A percentile compares a stretch with the other conserved stretches of the same genome.
These are phyloP conservation scores for Pyralis farinalis DNA, from an alignment of 2,888 invertebrate species.

Conservation along the genomic window DNA sequence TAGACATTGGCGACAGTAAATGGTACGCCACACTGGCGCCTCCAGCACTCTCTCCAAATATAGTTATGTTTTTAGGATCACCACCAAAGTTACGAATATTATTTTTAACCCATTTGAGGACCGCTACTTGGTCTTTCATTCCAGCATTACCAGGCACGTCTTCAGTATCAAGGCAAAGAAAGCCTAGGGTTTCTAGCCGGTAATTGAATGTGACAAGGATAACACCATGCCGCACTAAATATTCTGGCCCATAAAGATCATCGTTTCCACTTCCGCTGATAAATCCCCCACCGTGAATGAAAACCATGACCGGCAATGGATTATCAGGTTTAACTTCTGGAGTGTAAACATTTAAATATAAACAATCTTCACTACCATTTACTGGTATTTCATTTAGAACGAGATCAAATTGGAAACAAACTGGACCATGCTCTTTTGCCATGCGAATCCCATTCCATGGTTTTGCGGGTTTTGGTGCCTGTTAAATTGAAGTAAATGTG, in stretches of 20 bases:
- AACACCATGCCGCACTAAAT: constrained; percentile 34
- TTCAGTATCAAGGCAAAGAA: constrained; percentile 35
- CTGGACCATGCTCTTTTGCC: constrained; percentile 38
- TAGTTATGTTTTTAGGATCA: constrained; percentile 41
- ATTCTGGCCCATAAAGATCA: constrained; percentile 36
- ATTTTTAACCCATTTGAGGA: constrained; percentile 40
- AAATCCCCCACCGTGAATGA: constrained; percentile 38
- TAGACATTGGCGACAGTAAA: constrained; percentile 48
- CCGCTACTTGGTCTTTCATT: constrained; percentile 47
- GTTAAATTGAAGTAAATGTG: constrained; percentile 5
- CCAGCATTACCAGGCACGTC: constrained; percentile 49
- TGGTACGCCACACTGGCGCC: constrained; percentile 36
- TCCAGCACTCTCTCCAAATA: constrained; percentile 52
- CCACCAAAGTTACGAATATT: constrained; percentile 47
- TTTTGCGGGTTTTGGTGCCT: constrained; percentile 39
- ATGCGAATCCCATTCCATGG: constrained; percentile 45
- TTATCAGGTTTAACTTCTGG: constrained; percentile 28
- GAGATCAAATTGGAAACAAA: constrained; percentile 36
- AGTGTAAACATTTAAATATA: constrained; percentile 53
- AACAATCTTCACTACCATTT: constrained; percentile 46
- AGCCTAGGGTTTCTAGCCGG: constrained; percentile 40
- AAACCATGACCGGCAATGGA: constrained; percentile 46
- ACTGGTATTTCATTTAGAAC: background rate
- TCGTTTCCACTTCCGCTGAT: constrained; percentile 34
- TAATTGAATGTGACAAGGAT: constrained; percentile 45